phyloP scores from a whole-genome alignment of 2,113 vertebrate species.

The Pseudopodoces humilis region DNA sequence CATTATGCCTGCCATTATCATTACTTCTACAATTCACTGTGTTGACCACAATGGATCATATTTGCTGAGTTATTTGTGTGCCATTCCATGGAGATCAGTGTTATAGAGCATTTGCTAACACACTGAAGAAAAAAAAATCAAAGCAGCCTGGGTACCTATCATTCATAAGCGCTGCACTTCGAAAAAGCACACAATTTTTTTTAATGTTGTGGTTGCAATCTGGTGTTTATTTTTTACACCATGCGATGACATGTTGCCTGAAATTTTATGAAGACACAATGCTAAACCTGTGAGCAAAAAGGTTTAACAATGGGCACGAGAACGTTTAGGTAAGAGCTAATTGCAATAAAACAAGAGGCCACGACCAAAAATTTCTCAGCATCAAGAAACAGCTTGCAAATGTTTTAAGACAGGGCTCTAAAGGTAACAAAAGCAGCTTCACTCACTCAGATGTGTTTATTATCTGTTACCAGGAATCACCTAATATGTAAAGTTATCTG shows the following conservation, averaged over 20 bases:
- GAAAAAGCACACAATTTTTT: background rate
- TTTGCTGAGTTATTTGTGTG: conserved; percentile 17
- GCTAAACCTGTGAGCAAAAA: conserved; percentile 20
- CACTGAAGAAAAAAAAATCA: background rate
- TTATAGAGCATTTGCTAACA: background rate
- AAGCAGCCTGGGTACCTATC: conserved; percentile 8
- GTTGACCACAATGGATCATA: background rate
- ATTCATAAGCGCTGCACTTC: conserved; percentile 8
- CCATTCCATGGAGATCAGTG: background rate
- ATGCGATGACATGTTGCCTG: conserved; percentile 38
- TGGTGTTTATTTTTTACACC: conserved; percentile 58
- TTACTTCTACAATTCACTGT: background rate
- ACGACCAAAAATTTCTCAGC: background rate
- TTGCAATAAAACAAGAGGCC: background rate
- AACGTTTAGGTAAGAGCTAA: background rate
- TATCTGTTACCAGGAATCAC: conserved; percentile 2
- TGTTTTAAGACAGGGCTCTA: background rate
- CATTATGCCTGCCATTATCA: background rate
- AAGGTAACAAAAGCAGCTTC: conserved; percentile 1
- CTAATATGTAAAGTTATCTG: background rate
- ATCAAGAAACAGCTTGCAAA: background rate
- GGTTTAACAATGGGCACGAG: conserved; percentile 30
- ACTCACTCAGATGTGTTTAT: conserved; percentile 5
- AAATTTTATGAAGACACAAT: conserved; percentile 41
- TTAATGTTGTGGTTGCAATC: conserved; percentile 50